phyloP scores from a whole-genome alignment of 2,113 vertebrate genomes.

The Macrotis lagotis region DNA sequence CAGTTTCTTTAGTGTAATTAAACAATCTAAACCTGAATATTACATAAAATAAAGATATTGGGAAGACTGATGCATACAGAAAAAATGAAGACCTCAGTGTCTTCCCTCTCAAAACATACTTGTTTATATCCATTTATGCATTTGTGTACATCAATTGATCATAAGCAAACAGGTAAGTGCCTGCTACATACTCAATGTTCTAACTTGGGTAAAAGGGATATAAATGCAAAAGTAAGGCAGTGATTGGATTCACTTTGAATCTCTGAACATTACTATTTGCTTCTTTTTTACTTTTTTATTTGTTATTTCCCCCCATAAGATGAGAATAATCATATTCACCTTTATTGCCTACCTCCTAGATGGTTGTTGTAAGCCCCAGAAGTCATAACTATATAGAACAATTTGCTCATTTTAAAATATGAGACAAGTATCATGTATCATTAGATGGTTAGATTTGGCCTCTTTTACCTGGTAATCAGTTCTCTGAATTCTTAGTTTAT shows the following conservation, averaged over 20 bases:
- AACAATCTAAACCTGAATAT: not conserved
- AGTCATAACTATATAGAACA: not conserved
- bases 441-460: not conserved
- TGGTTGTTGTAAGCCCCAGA: not conserved
- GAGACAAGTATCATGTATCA: not conserved
- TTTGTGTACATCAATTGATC: not conserved
- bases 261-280: not conserved
- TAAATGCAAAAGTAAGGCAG: not conserved
- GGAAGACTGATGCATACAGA: not conserved
- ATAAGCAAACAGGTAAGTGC: not conserved
- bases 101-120: not conserved
- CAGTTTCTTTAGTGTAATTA: not conserved
- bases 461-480: not conserved
- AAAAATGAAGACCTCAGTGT: not conserved
- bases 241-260: not conserved
- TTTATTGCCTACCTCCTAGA: not conserved
- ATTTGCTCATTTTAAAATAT: not conserved
- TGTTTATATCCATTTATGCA: not conserved
- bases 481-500: constrained; percentile 26
- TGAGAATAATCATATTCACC: not conserved
- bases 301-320: not conserved
- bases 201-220: not conserved
- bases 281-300: too few relatives aligned
- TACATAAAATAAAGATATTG: not conserved
- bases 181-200: not conserved